Evolutionary conservation across 2,113 vertebrate genomes (phyloP).

Genomic region (Microtus ochrogaster): DNA sequence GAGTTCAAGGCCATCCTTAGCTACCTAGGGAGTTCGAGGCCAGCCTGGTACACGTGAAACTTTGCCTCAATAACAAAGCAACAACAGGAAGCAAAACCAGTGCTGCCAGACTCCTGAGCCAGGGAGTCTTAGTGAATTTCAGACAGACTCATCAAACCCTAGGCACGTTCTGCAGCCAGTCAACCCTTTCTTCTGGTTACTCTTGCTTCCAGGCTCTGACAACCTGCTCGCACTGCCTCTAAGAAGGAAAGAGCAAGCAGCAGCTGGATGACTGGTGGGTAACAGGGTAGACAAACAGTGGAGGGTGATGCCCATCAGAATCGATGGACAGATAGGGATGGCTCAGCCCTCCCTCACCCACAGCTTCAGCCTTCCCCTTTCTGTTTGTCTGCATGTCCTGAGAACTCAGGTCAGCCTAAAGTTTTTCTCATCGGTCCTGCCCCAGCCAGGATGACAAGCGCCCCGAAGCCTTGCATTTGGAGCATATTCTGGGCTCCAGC

Average conservation of each 20-base stretch:
- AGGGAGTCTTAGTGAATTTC: background rate
- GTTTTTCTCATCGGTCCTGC: background rate
- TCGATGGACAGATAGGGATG: rapidly evolving
- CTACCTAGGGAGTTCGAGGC: background rate
- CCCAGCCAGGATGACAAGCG: background rate
- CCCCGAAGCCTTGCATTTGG: background rate
- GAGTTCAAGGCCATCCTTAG: background rate
- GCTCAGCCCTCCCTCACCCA: background rate
- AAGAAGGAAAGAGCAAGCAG: background rate
- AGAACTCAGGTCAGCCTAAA: too few relatives aligned
- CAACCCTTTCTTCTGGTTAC: rapidly evolving
- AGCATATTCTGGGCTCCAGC: background rate
- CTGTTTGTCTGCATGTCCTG: background rate
- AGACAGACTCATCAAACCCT: too few relatives aligned
- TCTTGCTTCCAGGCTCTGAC: background rate
- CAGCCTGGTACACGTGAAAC: background rate
- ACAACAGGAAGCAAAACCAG: background rate
- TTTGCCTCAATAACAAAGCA: background rate
- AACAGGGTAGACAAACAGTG: rapidly evolving
- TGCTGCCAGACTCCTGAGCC: background rate
- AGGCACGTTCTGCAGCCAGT: background rate
- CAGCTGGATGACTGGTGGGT: background rate
- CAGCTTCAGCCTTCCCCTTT: background rate
- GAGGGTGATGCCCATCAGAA: background rate
- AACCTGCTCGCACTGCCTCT: background rate